phyloP scores from a whole-genome alignment of 2,113 vertebrate species.

The Anoplopoma fimbria region DNA sequence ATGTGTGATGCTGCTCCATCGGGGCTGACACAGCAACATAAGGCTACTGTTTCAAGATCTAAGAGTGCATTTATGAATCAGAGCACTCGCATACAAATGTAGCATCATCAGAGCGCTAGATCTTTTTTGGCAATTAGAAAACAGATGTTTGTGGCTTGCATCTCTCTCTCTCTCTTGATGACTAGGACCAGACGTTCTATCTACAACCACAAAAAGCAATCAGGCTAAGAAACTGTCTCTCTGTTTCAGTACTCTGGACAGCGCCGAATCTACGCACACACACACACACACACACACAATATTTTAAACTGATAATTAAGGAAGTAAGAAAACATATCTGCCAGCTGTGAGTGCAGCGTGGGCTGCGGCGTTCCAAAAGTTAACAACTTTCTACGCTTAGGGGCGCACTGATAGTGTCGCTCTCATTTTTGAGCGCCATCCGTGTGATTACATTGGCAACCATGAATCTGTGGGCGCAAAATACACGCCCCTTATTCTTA shows the following conservation, averaged over 20 bases:
- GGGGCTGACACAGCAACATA: neutral
- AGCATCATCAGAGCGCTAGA: neutral
- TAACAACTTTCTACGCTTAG: too few relatives aligned
- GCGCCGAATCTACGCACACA: neutral
- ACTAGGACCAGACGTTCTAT: neutral
- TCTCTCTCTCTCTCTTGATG: neutral
- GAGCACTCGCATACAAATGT: neutral
- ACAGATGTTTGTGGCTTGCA: neutral
- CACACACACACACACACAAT: neutral
- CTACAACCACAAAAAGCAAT: neutral
- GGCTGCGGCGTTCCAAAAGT: too few relatives aligned
- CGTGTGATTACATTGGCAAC: too few relatives aligned
- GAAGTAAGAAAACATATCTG: too few relatives aligned
- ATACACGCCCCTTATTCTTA: too few relatives aligned
- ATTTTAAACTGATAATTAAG: too few relatives aligned
- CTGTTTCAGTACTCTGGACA: conserved; percentile 1
- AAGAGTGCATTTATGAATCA: neutral
- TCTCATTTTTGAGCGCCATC: too few relatives aligned
- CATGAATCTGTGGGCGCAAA: too few relatives aligned
- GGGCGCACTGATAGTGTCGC: too few relatives aligned
- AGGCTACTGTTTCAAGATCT: neutral
- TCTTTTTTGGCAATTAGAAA: neutral
- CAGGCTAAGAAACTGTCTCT: neutral
- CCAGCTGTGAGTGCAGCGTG: too few relatives aligned
- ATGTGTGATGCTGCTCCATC: too few relatives aligned